Conservation (phyloP, 2,888 invertebrate genomes). For the Drosophila rubida region DNA sequence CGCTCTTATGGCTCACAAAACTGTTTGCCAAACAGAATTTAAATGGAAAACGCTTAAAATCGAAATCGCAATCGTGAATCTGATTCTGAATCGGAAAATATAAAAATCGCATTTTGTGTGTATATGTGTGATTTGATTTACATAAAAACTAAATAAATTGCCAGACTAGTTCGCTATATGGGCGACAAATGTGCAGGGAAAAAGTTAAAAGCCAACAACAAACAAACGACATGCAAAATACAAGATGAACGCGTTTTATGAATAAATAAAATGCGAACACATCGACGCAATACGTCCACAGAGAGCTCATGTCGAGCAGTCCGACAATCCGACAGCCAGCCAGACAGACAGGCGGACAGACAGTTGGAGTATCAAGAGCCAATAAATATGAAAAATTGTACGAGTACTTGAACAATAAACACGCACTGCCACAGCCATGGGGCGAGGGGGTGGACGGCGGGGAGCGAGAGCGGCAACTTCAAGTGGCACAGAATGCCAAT, state of each 20-base stretch:
- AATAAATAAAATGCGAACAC: conserved; percentile 60
- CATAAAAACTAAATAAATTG: conserved; percentile 71
- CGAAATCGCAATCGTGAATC: conserved; percentile 17
- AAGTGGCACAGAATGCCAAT: conserved; percentile 31
- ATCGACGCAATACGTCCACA: conserved; percentile 36
- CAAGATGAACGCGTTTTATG: conserved; percentile 41
- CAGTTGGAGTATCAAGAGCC: conserved; percentile 46
- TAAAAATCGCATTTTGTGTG: conserved; percentile 35
- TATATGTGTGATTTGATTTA: conserved; percentile 64
- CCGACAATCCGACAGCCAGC: conserved; percentile 4
- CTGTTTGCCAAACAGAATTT: conserved; percentile 46
- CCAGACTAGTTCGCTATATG: conserved; percentile 26
- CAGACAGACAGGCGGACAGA: background rate
- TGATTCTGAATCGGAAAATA: conserved; percentile 21
- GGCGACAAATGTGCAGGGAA: conserved; percentile 19
- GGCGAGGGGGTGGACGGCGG: background rate
- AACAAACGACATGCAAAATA: conserved; percentile 48
- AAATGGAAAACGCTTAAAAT: conserved; percentile 47
- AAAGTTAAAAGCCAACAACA: conserved; percentile 28
- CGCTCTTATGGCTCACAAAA: conserved; percentile 29
- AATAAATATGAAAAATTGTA: conserved; percentile 59
- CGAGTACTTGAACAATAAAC: conserved; percentile 42
- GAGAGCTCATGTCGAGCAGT: conserved; percentile 29
- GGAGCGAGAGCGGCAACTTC: conserved; percentile 12
- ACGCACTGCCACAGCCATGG: conserved; percentile 21